Conservation (phyloP, 1,140 invertebrate species). For the Laupala kohalensis region DNA sequence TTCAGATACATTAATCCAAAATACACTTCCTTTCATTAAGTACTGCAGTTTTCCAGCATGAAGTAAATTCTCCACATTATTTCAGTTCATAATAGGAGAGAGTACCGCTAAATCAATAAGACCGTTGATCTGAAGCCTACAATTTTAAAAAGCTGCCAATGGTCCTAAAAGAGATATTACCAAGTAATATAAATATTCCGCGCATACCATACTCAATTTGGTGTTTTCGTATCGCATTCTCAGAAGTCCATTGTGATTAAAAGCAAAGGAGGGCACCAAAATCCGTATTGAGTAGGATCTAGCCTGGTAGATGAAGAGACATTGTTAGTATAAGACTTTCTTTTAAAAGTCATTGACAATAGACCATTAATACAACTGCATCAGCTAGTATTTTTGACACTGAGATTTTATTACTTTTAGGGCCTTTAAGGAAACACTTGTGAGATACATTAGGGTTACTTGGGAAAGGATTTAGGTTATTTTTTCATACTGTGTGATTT, state of each 20-base stretch:
- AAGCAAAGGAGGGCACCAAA: conserved; percentile 11
- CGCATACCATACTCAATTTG: conserved; percentile 7
- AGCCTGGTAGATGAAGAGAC: not conserved
- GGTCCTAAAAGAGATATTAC: conserved; percentile 2
- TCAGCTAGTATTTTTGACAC: not conserved
- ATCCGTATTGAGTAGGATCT: conserved; percentile 4
- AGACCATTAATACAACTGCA: not conserved
- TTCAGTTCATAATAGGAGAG: too few relatives aligned
- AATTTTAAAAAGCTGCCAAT: not conserved
- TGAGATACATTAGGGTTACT: not conserved
- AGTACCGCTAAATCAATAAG: not conserved
- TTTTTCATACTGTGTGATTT: not conserved
- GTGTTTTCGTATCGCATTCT: conserved; percentile 13
- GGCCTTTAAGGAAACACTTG: not conserved
- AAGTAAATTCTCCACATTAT: too few relatives aligned
- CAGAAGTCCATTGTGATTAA: conserved; percentile 13
- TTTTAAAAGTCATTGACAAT: not conserved
- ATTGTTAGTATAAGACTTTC: not conserved
- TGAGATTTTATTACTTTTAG: not conserved
- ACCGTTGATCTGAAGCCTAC: not conserved
- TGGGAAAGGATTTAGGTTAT: not conserved
- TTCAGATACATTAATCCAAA: not conserved
- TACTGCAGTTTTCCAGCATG: not conserved
- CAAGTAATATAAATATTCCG: conserved; percentile 8
- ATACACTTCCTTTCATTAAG: not conserved